Percentiles rank a stretch among this genome's conserved stretches.
Conservation (phyloP, 2,888 invertebrate genomes). For the Zygothrica quintamaculata region DNA sequence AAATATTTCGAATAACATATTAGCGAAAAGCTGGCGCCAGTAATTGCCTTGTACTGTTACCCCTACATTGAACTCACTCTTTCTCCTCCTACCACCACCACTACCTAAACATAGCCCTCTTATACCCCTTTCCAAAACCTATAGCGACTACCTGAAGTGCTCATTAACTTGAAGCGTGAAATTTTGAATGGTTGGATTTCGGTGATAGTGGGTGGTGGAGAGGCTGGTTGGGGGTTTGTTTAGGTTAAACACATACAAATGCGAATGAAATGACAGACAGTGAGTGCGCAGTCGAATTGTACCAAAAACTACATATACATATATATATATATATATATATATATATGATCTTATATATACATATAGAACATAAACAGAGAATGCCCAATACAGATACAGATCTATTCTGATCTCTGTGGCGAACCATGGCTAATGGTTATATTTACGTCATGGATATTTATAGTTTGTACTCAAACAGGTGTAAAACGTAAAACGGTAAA, state of each 20-base stretch:
- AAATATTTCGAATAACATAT: conserved; percentile 75
- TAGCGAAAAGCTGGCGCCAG: conserved; percentile 71
- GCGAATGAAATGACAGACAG: conserved; percentile 60
- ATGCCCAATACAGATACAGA: conserved; percentile 8
- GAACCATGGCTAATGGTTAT: conserved; percentile 49
- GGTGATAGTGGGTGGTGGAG: too few relatives aligned
- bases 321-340: conserved; percentile 3
- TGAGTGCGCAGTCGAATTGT: conserved; percentile 29
- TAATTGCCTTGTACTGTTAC: conserved; percentile 48
- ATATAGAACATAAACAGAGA: conserved; percentile 20
- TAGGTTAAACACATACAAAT: conserved; percentile 57
- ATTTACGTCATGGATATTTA: conserved; percentile 73
- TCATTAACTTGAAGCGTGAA: conserved; percentile 71
- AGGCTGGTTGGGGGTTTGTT: too few relatives aligned
- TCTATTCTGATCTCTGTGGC: conserved; percentile 44
- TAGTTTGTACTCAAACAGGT: conserved; percentile 79
- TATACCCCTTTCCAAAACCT: neutral
- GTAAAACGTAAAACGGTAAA: conserved; percentile 76
- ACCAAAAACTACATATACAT: conserved; percentile 17
- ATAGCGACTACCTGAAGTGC: conserved; percentile 68
- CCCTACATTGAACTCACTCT: neutral
- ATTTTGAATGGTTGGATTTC: too few relatives aligned
- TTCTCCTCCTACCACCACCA: conserved; percentile 12
- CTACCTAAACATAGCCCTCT: neutral
- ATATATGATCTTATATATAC: neutral